phyloP scores from a whole-genome alignment of 1,140 invertebrate species.

The Sitophilus oryzae region DNA sequence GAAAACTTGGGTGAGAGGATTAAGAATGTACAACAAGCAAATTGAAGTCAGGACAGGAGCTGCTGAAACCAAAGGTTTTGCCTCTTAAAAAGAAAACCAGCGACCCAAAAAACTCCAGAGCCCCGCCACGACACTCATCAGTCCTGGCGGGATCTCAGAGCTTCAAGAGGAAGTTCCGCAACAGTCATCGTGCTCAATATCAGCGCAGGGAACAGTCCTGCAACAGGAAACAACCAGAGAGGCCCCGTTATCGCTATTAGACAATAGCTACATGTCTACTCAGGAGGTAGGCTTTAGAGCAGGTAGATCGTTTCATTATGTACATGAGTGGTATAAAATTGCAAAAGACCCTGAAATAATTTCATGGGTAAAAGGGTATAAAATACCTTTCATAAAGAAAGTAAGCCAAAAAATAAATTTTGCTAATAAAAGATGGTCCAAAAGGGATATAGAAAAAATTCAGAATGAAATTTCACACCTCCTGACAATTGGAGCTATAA shows the following conservation, averaged over 20 bases:
- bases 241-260: not conserved
- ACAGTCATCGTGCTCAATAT: not conserved
- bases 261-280: not conserved
- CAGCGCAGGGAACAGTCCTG: not conserved
- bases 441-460: no score
- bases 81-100: not conserved
- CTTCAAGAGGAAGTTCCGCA: not conserved
- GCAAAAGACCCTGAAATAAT: not conserved
- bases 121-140: no score
- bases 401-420: not conserved
- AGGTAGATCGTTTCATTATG: not conserved
- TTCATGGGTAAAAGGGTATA: slow-evolving; percentile 4
- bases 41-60: not conserved
- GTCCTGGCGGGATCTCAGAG: not conserved
- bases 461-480: no score
- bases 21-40: not conserved
- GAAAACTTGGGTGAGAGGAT: not conserved
- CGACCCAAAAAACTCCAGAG: not conserved
- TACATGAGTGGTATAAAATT: not conserved
- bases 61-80: not conserved
- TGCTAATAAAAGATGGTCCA: no score
- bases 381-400: not conserved
- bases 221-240: not conserved
- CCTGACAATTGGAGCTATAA: no score
- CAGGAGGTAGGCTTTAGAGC: slow-evolving; percentile 1